phyloP scores from a whole-genome alignment of 2,113 vertebrate species.

The Sylvia atricapilla region DNA sequence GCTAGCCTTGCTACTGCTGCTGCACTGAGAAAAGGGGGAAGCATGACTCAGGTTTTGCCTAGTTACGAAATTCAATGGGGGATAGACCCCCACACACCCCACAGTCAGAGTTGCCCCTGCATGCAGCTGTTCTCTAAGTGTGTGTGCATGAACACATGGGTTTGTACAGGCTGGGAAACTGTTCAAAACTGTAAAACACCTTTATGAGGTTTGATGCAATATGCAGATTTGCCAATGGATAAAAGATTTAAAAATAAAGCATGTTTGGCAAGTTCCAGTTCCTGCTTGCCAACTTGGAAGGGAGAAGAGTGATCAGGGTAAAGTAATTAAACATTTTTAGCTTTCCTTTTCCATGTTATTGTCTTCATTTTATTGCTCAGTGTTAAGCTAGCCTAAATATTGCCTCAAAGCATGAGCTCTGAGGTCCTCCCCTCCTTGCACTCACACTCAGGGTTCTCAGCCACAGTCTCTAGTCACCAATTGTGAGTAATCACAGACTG shows the following conservation, averaged over 20 bases:
- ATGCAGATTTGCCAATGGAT: not conserved
- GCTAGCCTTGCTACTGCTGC: not conserved
- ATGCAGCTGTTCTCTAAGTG: not conserved
- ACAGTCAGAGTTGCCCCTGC: not conserved
- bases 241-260: slow-evolving; percentile 54
- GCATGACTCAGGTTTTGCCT: not conserved
- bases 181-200: not conserved
- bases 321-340: slow-evolving; percentile 53
- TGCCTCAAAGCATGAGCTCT: slow-evolving; percentile 2
- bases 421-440: not conserved
- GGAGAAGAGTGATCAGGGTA: not conserved
- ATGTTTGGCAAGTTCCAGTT: not conserved
- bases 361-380: slow-evolving; percentile 27
- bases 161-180: not conserved
- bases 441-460: not conserved
- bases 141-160: not conserved
- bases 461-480: not conserved
- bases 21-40: not conserved
- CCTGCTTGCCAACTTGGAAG: slow-evolving; percentile 44
- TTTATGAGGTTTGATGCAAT: not conserved
- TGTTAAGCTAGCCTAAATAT: slow-evolving; percentile 38
- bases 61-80: not conserved
- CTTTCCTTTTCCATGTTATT: slow-evolving; percentile 8
- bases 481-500: not conserved
- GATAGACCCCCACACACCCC: not conserved